phyloP scores from a whole-genome alignment of 2,797 vertebrate species.

The Hippopotamyrus pictus region DNA sequence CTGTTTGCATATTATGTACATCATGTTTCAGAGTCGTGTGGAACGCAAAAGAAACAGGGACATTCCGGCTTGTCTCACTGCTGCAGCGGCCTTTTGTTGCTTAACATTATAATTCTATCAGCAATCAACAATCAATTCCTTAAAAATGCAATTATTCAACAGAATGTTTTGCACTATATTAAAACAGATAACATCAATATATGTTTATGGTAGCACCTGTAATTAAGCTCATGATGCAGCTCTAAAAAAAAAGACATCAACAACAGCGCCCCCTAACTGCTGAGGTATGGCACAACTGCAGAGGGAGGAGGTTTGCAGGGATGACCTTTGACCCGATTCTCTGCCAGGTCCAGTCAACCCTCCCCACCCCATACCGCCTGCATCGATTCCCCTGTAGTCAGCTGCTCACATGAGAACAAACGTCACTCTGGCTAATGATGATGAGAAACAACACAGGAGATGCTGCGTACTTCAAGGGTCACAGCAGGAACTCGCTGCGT shows the following conservation, averaged over 20 bases:
- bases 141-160: neutral
- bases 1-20: neutral
- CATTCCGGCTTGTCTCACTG: neutral
- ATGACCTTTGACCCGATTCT: neutral
- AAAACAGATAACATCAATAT: neutral
- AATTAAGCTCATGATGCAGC: neutral
- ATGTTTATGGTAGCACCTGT: neutral
- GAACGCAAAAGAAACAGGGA: neutral
- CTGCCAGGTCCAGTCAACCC: neutral
- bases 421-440: neutral
- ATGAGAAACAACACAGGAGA: neutral
- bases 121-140: neutral
- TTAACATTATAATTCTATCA: neutral
- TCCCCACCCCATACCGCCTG: neutral
- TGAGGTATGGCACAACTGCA: conserved; percentile 51
- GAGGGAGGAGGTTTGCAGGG: neutral
- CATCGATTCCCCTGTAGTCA: neutral
- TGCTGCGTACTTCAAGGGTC: neutral
- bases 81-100: neutral
- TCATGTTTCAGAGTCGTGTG: neutral
- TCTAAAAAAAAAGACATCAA: conserved; percentile 8
- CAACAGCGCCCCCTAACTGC: conserved; percentile 44
- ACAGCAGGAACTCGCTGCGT: neutral
- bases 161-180: neutral
- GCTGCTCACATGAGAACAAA: neutral